phyloP scores from a whole-genome alignment of 2,113 vertebrate genomes.

The Trachemys scripta region DNA sequence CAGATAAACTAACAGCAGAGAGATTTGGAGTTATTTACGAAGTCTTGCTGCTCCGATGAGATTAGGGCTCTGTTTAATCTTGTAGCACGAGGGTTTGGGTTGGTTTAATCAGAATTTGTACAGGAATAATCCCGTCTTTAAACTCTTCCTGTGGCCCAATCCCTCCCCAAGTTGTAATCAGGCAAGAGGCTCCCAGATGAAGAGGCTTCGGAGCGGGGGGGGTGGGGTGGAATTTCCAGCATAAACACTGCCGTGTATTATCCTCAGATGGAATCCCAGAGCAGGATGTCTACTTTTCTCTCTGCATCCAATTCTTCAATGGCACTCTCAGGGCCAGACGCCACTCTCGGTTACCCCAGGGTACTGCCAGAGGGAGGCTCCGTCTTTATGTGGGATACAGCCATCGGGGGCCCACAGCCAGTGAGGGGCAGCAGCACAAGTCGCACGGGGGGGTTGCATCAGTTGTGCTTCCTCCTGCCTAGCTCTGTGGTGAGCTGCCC shows the following conservation, averaged over 20 bases:
- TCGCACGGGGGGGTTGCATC: not conserved
- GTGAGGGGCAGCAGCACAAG: not conserved
- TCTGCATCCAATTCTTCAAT: not conserved
- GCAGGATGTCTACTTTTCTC: not conserved
- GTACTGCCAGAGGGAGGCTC: not conserved
- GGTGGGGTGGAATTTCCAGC: not conserved
- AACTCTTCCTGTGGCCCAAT: constrained; percentile 59
- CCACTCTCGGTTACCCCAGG: not conserved
- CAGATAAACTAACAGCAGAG: constrained; percentile 72
- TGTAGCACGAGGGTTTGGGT: constrained; percentile 61
- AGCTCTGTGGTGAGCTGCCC: not conserved
- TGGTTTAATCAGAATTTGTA: constrained; percentile 77
- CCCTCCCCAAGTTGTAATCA: constrained; percentile 51
- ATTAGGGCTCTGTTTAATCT: constrained; percentile 71
- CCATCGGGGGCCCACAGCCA: not conserved
- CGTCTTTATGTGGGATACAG: not conserved
- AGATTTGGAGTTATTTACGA: constrained; percentile 67
- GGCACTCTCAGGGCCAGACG: not conserved
- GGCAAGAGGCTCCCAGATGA: not conserved
- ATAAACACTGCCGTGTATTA: not conserved
- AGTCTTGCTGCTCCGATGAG: constrained; percentile 63
- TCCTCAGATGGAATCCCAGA: not conserved
- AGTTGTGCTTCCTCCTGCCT: not conserved
- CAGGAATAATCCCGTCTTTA: constrained; percentile 76
- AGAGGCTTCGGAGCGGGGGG: not conserved